Base-by-base conservation (phyloP, 1,140 invertebrate genomes). In the Drosophila punjabiensis region DNA sequence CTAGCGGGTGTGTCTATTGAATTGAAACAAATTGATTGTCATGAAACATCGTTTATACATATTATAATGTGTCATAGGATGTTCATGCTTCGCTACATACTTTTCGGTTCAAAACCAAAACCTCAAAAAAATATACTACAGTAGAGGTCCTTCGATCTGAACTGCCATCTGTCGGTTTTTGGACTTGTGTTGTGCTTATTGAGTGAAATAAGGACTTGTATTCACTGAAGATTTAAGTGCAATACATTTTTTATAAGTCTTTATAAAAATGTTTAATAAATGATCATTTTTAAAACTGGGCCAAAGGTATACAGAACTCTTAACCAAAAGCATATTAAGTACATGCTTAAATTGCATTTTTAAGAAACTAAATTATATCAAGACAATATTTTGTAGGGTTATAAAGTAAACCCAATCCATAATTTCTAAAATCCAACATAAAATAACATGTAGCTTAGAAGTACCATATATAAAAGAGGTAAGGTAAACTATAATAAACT, bases 11-110 rank as follows among this genome's bases (percentile, higher is more conserved):
- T 88, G 86, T 76, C 79, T 86, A 90, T 90, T 90, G 79, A 86
- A 90, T 90, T 90, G 86, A 90, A 90, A 90, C 86, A 90, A 90
- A 90, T 90, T 90, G 86, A 90, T 90, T 90, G 86, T 90, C 86
- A 90, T 90, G 82, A 90, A 90, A 91, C 82, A 90, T 91, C 86
- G 86, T 90, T 90, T 90, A 90, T 81, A 81, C 66, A 81, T 90
- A 90, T 90, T 90, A 90, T 89, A 90, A 90, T 90, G 86, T 90
- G 87, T 82, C 81, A 86, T 86, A 59, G 83, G 76, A 69, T 90
- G 87, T 91, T 90, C 66, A 90, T 90, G 86, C 79, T 80, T 85
- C 82, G 76, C 61, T 90, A 77, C 79, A 90, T 75, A 32, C 71
- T 32, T 43, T 74, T 74, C 20, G 45, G 69, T 61, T n/a, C 33